Base-by-base conservation (phyloP, 2,888 invertebrate species). In the Agrochola lychnidis region DNA sequence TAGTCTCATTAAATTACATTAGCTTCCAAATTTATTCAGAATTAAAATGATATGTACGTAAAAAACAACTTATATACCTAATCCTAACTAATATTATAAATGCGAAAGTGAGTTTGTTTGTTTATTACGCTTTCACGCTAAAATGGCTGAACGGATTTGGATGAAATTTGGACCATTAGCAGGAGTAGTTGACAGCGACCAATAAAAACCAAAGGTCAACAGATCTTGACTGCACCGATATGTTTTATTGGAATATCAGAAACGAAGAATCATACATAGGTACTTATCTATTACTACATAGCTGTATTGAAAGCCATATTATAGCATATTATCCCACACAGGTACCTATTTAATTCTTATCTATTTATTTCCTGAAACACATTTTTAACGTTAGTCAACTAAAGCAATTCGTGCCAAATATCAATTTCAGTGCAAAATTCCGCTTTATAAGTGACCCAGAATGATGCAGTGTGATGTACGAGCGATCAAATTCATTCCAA, bases 401-500 rank as follows among this genome's bases (percentile, higher is more conserved):
- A 57, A 80, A 79, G 48, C 12, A 57, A 51, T 74, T 51, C n/a
- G 25, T 19, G 42, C 0, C 14, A 59, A 61, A 61, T 25, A 30
- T 61, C 40, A 53, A 69, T 16, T 74, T 30, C 40, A 30, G 12
- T 67, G 25, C n/a, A 70, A 62, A 85, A 72, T 62, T 51, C 12
- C 36, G 7, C 67, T 25, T 40, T 42, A 36, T 30, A 51, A 73
- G 72, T 59, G 61, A 73, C 51, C 56, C 42, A 74, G 74, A 83
- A 86, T 89, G 88, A 89, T 89, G 79, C 83, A 87, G 79, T 85
- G 84, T 88, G 89, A 90, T 89, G 80, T 87, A 89, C 89, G 84
- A 82, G 80, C 81, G 51, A 73, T 75, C 75, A 81, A 76, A 77
- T 86, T 84, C 78, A 83, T 81, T 86, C 82, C 71, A 73, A 61